These are phyloP conservation scores for Tragulus kanchil DNA, from an alignment of 2,113 vertebrate genomes.

Conservation along the genomic window DNA sequence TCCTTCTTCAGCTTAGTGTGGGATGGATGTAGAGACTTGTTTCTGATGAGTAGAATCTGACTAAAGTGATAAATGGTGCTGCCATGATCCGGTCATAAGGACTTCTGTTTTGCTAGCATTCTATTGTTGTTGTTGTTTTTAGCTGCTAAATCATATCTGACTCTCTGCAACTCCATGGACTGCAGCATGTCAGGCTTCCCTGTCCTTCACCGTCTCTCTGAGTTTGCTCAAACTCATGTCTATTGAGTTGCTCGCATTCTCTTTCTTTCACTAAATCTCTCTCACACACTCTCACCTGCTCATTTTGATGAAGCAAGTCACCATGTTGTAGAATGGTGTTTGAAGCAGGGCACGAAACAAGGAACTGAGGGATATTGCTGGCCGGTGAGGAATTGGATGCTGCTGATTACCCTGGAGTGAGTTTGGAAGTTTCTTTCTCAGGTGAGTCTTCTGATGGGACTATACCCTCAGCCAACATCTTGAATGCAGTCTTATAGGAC, in stretches of 20 bases:
- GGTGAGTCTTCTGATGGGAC: background rate
- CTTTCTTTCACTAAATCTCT: background rate
- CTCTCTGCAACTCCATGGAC: too few species aligned
- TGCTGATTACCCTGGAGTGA: background rate
- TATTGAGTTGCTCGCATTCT: background rate
- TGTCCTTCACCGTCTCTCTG: too few species aligned
- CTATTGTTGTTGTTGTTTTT: too few species aligned
- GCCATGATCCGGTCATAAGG: too few species aligned
- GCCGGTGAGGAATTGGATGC: fast-evolving
- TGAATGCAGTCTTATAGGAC: background rate
- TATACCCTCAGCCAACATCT: background rate
- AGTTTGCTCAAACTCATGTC: too few species aligned
- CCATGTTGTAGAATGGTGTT: too few species aligned
- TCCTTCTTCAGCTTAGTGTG: background rate
- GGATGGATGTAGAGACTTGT: fast-evolving
- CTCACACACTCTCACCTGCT: background rate
- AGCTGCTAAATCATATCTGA: too few species aligned
- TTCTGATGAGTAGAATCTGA: background rate
- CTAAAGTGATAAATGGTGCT: background rate
- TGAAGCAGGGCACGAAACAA: background rate
- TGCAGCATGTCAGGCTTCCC: too few species aligned
- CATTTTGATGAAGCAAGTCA: background rate
- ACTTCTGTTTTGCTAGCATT: background rate
- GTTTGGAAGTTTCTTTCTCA: background rate
- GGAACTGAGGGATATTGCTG: background rate